Evolutionary conservation across 2,797 vertebrate genomes (phyloP), one percentile per base, ranked within the genome.

Genomic region (Hoplostethus mediterraneus): DNA sequence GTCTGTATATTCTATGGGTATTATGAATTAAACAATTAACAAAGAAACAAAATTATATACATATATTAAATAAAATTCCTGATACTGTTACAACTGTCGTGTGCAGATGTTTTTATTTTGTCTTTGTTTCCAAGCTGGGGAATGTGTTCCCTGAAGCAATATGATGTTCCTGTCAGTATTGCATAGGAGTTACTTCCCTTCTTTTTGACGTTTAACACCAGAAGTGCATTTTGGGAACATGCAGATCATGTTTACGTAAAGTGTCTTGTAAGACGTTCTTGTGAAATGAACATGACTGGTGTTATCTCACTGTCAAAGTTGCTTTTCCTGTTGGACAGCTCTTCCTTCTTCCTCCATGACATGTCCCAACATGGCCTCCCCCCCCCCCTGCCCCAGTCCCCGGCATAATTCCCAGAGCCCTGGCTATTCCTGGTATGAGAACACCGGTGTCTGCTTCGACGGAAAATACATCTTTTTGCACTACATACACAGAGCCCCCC

Each of bases 1-100:
- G 92, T 94, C 87, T 93, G 93, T 94, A 94, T 94, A 95, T 94
- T 93, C 91, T 93, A 91, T 94, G 92, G 93, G 89, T 94, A 95
- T 95, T 93, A 94, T 93, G 86, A 93, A 92, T 92, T 92, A 91
- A 94, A 93, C 86, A n/a, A 91, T 93, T 94, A 95, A 95, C 92
- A 92, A 89, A 92, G 81, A 89, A 92, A 90, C 90, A 87, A 81
- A 94, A 91, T 95, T 93, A 91, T 94, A 94, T 94, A 95, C 91
- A 92, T 93, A 93, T 93, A 91, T 93, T 89, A 90, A 95, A 94
- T 94, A 94, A 94, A 94, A 92, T 87, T 92, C 91, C 91, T 94
- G 89, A 94, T 94, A 94, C 92, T 92, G 92, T 94, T 92, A 77
- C 58, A 71, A 25, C 30, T 58, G 48, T 69, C 75, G 52, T 67